Evolutionary conservation across 2,888 invertebrate genomes (phyloP), one percentile per base, ranked within the genome.

Genomic region (Lasioglossum leucozonium): DNA sequence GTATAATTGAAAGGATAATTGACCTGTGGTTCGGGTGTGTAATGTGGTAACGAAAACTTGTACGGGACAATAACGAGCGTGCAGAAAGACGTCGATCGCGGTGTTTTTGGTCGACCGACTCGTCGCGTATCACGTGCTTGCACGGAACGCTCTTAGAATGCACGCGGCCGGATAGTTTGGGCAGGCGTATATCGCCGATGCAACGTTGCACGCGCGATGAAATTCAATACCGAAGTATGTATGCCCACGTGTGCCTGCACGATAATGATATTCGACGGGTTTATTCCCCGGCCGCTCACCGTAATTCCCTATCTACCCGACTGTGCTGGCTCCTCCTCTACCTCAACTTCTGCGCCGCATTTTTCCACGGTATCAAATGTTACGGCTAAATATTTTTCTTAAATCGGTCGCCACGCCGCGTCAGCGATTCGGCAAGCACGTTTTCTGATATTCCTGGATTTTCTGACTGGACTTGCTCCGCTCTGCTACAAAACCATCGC

Each of bases 121-220:
- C 78, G 51, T 67, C 71, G 69, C 58, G 78, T 72, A 69, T 89
- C 88, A 65, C 78, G 79, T 67, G 81, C 83, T 87, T 85, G 81
- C 84, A 18, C 16, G 72, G 80, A 82, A 90, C 81, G 80, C 75
- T 82, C 74, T 84, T 78, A 78, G 73, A 78, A 79, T 82, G 79
- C 82, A 73, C 40, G 51, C 65, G 55, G 79, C 74, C 79, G 83
- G 84, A 67, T 74, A 78, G 78, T 81, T 69, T 30, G 51, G 72
- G 26, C 44, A 65, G 77, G n/a, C 81, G 79, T 91, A 91, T 91
- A 91, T 91, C 89, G 89, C 78, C 75, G 72, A 55, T 67, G 67
- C 85, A 78, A 82, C 87, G 87, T 85, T 79, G 84, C 83, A 91
- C 92, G 88, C 89, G 87, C 84, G 89, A 87, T 91, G 92, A 93